A percentile compares a stretch with the other conserved stretches of the same genome.
Evolutionary conservation across 2,797 vertebrate species (phyloP).

Genomic region (Morus bassanus): DNA sequence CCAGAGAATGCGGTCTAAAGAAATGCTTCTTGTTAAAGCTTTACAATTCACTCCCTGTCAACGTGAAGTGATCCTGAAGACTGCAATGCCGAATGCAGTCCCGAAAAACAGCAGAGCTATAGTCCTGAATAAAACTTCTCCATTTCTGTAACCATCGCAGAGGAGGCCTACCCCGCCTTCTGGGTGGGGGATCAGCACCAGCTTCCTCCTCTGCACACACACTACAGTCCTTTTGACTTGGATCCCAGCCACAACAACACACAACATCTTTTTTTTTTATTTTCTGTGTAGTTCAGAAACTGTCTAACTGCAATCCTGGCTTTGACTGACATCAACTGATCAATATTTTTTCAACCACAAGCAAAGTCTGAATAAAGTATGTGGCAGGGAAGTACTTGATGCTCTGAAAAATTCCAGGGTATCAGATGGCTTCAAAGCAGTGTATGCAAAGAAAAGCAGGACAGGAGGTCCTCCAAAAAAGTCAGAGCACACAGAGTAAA

Average conservation of each 20-base stretch:
- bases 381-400: not conserved
- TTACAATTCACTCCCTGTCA: not conserved
- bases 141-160: fast-evolving
- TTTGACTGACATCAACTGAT: not conserved
- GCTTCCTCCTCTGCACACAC: not conserved
- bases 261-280: not conserved
- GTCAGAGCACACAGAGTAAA: not conserved
- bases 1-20: not conserved
- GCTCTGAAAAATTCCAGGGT: not conserved
- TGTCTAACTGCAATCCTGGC: not conserved
- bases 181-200: not conserved
- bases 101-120: not conserved
- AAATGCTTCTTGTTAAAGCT: not conserved
- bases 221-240: not conserved
- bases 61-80: not conserved
- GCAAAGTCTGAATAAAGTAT: not conserved
- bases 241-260: not conserved
- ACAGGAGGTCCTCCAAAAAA: not conserved
- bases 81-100: fast-evolving
- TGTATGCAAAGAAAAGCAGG: not conserved
- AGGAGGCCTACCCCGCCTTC: not conserved
- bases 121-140: not conserved
- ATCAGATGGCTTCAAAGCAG: conserved; percentile 12
- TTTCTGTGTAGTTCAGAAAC: not conserved
- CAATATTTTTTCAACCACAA: not conserved